Conservation (phyloP, 2,888 invertebrate genomes). For the Drosophila sordidula region DNA sequence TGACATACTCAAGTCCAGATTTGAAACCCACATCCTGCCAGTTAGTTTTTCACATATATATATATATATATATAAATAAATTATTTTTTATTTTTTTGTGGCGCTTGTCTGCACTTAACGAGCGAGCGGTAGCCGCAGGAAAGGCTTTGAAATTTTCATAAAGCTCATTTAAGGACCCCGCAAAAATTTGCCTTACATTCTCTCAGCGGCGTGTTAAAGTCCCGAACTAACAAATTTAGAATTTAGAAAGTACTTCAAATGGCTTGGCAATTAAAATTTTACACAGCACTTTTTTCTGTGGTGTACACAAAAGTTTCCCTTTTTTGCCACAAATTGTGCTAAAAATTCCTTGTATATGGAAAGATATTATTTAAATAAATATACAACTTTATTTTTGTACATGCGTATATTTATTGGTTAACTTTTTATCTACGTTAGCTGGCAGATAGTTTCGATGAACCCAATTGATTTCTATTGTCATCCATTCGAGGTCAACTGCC, state of each 20-base stretch:
- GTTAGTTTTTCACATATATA: conserved; percentile 30
- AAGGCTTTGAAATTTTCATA: conserved; percentile 32
- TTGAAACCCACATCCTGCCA: conserved; percentile 56
- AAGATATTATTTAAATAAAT: background rate
- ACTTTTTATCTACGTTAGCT: conserved; percentile 7
- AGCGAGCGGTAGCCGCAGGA: conserved; percentile 45
- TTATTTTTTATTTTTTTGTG: conserved; percentile 4
- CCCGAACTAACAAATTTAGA: conserved; percentile 10
- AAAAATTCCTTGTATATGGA: background rate
- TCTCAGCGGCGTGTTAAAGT: conserved; percentile 9
- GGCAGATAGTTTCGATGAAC: conserved; percentile 43
- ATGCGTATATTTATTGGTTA: conserved; percentile 1
- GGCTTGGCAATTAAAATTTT: conserved; percentile 56
- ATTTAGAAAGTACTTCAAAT: conserved; percentile 11
- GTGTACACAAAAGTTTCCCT: background rate
- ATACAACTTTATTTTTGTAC: background rate
- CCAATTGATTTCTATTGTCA: conserved; percentile 57
- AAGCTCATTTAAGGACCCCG: conserved; percentile 12
- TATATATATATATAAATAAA: no score
- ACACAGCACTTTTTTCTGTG: conserved; percentile 14
- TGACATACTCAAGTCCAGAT: conserved; percentile 40
- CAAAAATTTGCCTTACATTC: background rate
- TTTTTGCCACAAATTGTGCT: background rate
- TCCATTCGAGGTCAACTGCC: conserved; percentile 39
- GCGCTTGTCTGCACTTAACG: conserved; percentile 44